A percentile compares a stretch with the other conserved stretches of the same genome.
phyloP scores from a whole-genome alignment of 2,113 vertebrate species.

The Catharus bicknelli region DNA sequence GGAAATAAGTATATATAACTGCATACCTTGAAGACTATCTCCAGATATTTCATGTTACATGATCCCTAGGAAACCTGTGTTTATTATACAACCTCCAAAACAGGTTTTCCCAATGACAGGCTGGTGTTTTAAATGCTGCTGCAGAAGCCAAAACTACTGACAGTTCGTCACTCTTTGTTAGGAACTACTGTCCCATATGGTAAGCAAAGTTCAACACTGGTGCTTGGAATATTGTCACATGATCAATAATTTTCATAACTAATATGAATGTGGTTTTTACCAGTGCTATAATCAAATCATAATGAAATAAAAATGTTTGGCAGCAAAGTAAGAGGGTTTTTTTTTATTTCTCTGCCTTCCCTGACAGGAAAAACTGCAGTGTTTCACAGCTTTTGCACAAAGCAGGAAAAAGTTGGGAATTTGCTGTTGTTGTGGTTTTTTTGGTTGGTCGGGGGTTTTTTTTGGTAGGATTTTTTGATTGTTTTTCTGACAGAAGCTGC shows the following conservation, averaged over 20 bases:
- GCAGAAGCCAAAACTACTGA: neutral
- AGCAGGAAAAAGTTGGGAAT: accelerated
- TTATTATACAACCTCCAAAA: neutral
- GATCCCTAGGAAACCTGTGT: neutral
- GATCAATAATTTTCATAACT: neutral
- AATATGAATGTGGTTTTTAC: neutral
- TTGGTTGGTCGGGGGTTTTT: accelerated
- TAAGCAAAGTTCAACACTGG: neutral
- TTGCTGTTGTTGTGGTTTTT: too few relatives aligned
- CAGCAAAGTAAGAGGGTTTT: neutral
- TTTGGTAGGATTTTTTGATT: neutral
- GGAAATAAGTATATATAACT: neutral
- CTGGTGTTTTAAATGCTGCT: neutral
- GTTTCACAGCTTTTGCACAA: neutral
- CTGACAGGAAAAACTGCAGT: neutral
- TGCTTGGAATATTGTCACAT: neutral
- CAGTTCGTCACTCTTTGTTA: neutral
- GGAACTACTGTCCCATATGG: neutral
- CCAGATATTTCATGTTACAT: neutral
- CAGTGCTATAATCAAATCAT: neutral
- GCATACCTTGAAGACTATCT: neutral
- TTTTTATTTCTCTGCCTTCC: neutral
- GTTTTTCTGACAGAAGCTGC: neutral
- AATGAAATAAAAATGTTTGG: neutral
- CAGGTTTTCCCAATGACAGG: neutral